Evolutionary conservation across 2,888 invertebrate genomes (phyloP).

Genomic region (Xestobium rufovillosum): DNA sequence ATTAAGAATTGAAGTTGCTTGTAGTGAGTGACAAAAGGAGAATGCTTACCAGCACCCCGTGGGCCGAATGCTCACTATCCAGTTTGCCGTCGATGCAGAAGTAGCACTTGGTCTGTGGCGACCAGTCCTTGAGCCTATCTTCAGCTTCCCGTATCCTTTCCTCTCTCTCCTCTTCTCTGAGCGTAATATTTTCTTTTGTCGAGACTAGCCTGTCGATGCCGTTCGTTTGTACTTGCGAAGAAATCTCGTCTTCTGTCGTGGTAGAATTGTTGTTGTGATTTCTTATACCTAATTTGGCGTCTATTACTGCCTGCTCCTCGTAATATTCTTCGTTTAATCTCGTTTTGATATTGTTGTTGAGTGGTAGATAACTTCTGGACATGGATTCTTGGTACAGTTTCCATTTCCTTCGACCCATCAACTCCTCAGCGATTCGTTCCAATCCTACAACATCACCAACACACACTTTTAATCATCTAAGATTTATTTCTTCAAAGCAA

Average conservation of each 20-base stretch:
- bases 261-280: no score
- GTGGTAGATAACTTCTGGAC: constrained; percentile 44
- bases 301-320: constrained; percentile 13
- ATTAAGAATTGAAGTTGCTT: no score
- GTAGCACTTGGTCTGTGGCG: constrained; percentile 71
- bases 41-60: constrained; percentile 52
- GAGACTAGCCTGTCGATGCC: constrained; percentile 1
- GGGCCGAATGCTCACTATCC: constrained; percentile 48
- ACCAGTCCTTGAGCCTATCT: constrained; percentile 58
- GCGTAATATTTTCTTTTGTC: constrained; percentile 15
- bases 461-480: constrained; percentile 3
- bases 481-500: constrained; percentile 6
- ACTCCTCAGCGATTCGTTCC: constrained; percentile 94
- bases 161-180: constrained; percentile 21
- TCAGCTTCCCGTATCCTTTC: constrained; percentile 26
- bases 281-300: background rate
- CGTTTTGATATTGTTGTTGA: constrained; percentile 42
- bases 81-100: constrained; percentile 73
- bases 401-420: constrained; percentile 96
- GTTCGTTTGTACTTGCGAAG: constrained; percentile 23
- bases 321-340: constrained; percentile 20
- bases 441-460: constrained; percentile 73
- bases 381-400: constrained; percentile 79
- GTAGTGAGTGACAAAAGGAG: no score
- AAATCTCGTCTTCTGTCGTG: no score